phyloP scores from a whole-genome alignment of 2,888 invertebrate genomes.

The Heteropelma amictum region DNA sequence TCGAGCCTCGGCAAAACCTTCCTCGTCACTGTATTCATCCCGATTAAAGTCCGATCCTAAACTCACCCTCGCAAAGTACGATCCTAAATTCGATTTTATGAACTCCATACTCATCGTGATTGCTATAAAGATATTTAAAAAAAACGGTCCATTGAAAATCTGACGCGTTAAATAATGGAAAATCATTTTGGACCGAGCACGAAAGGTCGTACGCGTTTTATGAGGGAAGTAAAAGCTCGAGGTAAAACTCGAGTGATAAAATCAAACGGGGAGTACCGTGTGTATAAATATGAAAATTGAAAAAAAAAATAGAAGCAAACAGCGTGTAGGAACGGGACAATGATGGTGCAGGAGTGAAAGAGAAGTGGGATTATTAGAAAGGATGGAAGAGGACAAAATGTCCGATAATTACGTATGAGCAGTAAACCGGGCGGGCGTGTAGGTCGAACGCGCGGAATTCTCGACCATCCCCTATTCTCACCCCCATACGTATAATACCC shows the following conservation, averaged over 20 bases:
- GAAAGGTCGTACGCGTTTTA: slow-evolving; percentile 19
- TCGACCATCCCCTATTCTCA: slow-evolving; percentile 37
- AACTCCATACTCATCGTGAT: too few species aligned
- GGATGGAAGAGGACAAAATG: slow-evolving; percentile 60
- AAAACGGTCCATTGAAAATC: too few species aligned
- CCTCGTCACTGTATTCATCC: too few species aligned
- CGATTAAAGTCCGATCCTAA: too few species aligned
- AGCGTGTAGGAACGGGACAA: background rate
- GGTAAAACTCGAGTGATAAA: slow-evolving; percentile 63
- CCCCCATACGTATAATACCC: slow-evolving; percentile 5
- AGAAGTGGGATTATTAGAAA: slow-evolving; percentile 24
- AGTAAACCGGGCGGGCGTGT: slow-evolving; percentile 62
- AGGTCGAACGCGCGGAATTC: slow-evolving; percentile 55
- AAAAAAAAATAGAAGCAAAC: slow-evolving; percentile 43
- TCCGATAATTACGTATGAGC: slow-evolving; percentile 71
- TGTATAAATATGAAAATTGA: slow-evolving; percentile 56
- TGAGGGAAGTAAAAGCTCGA: slow-evolving; percentile 62
- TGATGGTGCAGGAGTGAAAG: background rate
- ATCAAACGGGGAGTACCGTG: slow-evolving; percentile 56
- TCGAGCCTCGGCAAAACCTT: too few species aligned
- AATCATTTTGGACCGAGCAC: background rate
- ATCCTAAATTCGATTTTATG: too few species aligned
- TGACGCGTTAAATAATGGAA: background rate
- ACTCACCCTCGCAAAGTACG: too few species aligned
- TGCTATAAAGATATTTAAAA: too few species aligned